A percentile compares a stretch with the other conserved stretches of the same genome.
phyloP scores from a whole-genome alignment of 92 coral and sea anemone species.

The Heliopora coerulea region DNA sequence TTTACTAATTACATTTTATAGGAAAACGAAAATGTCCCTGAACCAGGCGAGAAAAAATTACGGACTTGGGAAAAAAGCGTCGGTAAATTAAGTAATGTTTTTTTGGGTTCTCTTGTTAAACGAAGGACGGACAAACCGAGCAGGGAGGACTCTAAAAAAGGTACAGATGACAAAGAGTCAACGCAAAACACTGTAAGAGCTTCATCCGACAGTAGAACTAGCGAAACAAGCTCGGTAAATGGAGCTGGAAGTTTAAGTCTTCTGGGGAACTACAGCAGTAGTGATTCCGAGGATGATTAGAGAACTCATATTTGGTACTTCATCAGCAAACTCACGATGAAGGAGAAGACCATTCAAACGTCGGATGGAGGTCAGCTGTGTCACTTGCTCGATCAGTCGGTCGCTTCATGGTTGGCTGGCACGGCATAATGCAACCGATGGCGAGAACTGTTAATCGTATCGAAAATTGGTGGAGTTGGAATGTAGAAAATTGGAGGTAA shows the following conservation, averaged over 20 bases:
- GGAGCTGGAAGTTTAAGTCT: conserved; percentile 59
- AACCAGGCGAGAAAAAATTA: conserved; percentile 62
- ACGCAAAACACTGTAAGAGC: not conserved
- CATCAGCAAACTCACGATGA: not conserved
- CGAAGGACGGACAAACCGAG: conserved; percentile 53
- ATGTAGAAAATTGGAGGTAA: no score
- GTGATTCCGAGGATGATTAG: conserved; percentile 46
- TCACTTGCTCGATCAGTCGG: no score
- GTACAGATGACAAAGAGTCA: not conserved
- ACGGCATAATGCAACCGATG: no score
- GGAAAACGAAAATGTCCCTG: conserved; percentile 16
- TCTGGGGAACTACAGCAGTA: conserved; percentile 78
- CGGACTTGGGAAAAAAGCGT: conserved; percentile 65
- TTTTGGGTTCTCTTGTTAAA: conserved; percentile 68
- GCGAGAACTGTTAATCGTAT: no score
- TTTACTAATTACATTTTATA: no score
- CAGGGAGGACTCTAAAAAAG: not conserved
- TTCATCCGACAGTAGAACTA: not conserved
- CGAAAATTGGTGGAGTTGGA: no score
- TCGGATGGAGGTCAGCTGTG: no score
- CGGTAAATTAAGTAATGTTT: conserved; percentile 63
- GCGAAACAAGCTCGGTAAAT: not conserved
- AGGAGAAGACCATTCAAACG: no score
- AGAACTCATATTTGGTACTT: not conserved
- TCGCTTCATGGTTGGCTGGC: no score